Evolutionary conservation across 2,888 invertebrate genomes (phyloP).

Genomic region (Stenotaenia linearis): DNA sequence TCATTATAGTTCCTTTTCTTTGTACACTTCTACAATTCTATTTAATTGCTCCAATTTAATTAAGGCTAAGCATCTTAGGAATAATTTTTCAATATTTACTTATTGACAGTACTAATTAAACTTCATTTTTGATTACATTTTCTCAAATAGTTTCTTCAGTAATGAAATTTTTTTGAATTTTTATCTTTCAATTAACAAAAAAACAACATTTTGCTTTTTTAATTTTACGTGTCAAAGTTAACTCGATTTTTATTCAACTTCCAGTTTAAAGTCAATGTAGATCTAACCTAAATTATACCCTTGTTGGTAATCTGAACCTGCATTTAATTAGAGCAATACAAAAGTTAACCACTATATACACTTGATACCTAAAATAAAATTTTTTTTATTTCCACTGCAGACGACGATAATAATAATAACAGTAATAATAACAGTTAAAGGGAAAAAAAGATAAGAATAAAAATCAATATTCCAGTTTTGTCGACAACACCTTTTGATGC

Average conservation of each 20-base stretch:
- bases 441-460: not conserved
- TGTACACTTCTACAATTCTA: no score
- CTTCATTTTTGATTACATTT: no score
- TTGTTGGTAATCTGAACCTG: not conserved
- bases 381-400: no score
- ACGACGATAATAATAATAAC: not conserved
- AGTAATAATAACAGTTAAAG: not conserved
- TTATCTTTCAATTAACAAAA: no score
- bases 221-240: no score
- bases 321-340: not conserved
- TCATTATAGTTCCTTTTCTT: no score
- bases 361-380: not conserved
- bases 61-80: not conserved
- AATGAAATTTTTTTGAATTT: no score
- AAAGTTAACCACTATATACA: not conserved
- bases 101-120: not conserved
- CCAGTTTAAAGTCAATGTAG: not conserved
- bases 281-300: not conserved
- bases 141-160: no score
- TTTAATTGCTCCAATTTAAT: not conserved
- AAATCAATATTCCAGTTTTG: not conserved
- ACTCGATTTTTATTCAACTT: not conserved
- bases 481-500: not conserved
- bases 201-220: no score
- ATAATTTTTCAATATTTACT: not conserved